Evolutionary conservation across 2,888 invertebrate species (phyloP).

Genomic region (Dione juno): DNA sequence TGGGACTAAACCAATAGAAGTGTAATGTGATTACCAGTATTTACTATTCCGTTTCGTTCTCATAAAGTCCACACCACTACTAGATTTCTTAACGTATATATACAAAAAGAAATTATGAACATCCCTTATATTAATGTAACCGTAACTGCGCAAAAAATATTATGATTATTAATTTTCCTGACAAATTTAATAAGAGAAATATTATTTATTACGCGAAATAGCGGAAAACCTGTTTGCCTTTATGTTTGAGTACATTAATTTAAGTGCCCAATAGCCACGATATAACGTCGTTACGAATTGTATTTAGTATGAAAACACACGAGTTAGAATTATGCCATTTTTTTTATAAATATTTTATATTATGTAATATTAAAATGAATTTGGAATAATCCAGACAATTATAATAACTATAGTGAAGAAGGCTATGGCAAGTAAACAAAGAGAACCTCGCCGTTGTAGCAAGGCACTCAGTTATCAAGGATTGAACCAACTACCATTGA

Average conservation of each 20-base stretch:
- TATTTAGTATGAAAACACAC: constrained; percentile 41
- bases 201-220: constrained; percentile 41
- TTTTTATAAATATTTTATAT: neutral
- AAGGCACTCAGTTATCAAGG: no score
- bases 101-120: neutral
- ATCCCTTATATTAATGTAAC: neutral
- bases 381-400: no score
- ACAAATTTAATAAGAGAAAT: constrained; percentile 28
- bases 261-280: constrained; percentile 42
- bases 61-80: no score
- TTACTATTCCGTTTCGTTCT: no score
- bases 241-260: constrained; percentile 45
- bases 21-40: no score
- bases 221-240: constrained; percentile 42
- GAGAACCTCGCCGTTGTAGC: no score
- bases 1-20: no score
- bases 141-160: neutral
- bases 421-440: no score
- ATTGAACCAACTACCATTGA: no score
- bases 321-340: neutral
- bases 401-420: no score
- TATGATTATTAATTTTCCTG: neutral
- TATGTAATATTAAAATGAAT: no score
- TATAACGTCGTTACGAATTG: constrained; percentile 45
- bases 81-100: no score